phyloP scores from a whole-genome alignment of 2,797 vertebrate species.

The Halcyon badia region DNA sequence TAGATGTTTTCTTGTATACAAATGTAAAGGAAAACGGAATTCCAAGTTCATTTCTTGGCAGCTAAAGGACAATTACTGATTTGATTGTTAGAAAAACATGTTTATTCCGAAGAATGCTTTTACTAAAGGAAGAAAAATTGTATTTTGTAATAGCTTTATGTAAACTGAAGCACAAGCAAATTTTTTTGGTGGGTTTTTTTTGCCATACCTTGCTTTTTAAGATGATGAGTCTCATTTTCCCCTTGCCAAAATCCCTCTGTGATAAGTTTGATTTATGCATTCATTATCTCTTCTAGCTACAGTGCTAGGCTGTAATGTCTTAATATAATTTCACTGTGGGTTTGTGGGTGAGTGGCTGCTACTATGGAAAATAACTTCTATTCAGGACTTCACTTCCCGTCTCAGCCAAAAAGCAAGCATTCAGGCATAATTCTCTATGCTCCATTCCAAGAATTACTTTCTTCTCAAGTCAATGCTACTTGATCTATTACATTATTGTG shows the following conservation, averaged over 20 bases:
- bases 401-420: background rate
- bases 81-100: background rate
- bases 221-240: background rate
- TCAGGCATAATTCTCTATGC: background rate
- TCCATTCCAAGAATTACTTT: background rate
- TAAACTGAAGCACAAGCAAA: background rate
- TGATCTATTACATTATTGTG: background rate
- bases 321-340: background rate
- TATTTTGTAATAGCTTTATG: background rate
- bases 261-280: constrained; percentile 10
- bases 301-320: background rate
- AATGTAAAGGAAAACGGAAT: background rate
- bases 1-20: background rate
- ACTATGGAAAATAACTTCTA: background rate
- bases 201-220: background rate
- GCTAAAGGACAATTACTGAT: background rate
- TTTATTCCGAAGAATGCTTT: background rate
- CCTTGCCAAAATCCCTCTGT: background rate
- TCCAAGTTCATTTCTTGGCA: background rate
- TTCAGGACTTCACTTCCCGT: background rate
- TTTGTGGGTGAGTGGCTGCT: constrained; percentile 14
- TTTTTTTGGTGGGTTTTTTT: background rate
- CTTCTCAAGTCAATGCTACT: background rate
- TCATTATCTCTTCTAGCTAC: background rate
- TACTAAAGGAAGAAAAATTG: background rate